Evolutionary conservation across 2,888 invertebrate species (phyloP), one percentile per base, ranked within the genome.

Genomic region (Thymelicus lineola): DNA sequence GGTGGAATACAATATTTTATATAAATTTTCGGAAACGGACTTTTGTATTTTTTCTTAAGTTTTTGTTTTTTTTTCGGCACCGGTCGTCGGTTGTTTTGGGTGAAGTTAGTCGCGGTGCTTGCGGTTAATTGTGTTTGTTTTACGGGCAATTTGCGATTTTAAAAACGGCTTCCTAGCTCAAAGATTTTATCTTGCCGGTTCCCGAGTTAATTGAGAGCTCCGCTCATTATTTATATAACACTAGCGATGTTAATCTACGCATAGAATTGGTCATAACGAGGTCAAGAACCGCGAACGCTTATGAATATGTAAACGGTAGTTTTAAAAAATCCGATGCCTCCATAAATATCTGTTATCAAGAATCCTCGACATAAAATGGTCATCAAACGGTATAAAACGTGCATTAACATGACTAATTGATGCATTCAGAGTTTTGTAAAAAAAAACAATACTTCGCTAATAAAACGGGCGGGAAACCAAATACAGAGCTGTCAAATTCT

Each of bases 141-240:
- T 89, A 87, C 87, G 89, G 86, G 75, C 84, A 90, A 92, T 93
- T 92, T 91, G 90, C 87, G 85, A 86, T 86, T 83, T 81, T 81
- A 79, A 79, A 83, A 83, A 85, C 82, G 76, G 83, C 77, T 85
- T 82, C 83, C 80, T 76, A 70, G 73, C 69, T 74, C 74, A 76
- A 70, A 64, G 79, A 81, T 79, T 71, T 75, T 80, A 82, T 85
- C 83, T 80, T 35, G 35, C 75, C 80, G 77, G 77, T 78, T 72
- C 72, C 46, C 67, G 75, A 81, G 75, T 83, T 87, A 89, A 92
- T 89, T 89, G 86, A 88, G 86, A 78, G 79, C 82, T 86, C 83
- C 79, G 81, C 82, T 86, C 83, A 85, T 87, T 86, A 85, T 76
- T 86, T 86, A 85, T 76, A 75, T 77, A 76, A 79, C 72, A 76